A percentile compares a stretch with the other conserved stretches of the same genome.
Evolutionary conservation across 2,113 vertebrate species (phyloP).

Genomic region (Lepidothrix coronata): DNA sequence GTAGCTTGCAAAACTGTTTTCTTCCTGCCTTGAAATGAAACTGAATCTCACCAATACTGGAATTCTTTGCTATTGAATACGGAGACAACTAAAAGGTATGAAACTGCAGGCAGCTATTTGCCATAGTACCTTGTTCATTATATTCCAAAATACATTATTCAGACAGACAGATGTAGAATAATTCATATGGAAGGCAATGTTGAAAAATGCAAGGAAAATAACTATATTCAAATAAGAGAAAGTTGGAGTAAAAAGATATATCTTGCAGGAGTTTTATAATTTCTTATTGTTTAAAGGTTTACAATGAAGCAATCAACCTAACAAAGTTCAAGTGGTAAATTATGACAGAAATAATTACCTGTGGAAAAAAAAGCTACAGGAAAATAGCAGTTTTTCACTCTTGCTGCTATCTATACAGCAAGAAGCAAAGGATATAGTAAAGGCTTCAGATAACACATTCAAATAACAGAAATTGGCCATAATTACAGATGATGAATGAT

Average conservation of each 20-base stretch:
- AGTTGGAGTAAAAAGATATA: background rate
- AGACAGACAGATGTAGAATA: background rate
- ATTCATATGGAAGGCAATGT: background rate
- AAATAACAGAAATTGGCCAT: background rate
- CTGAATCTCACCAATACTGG: background rate
- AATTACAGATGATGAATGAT: constrained; percentile 16
- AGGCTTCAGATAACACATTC: background rate
- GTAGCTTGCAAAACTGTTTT: background rate
- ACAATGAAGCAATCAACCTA: background rate
- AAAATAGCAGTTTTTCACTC: background rate
- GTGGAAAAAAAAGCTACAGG: background rate
- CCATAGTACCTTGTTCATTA: background rate
- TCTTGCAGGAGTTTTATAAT: background rate
- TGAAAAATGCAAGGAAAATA: background rate
- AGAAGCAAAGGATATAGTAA: background rate
- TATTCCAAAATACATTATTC: background rate
- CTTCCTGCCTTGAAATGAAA: background rate
- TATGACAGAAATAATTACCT: background rate
- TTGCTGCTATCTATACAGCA: background rate
- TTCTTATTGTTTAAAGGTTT: background rate
- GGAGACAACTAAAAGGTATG: background rate
- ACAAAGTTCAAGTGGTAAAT: background rate
- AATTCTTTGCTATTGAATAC: background rate
- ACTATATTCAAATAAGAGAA: background rate
- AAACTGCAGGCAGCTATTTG: background rate